A percentile compares a stretch with the other conserved stretches of the same genome.
phyloP scores from a whole-genome alignment of 2,888 invertebrate genomes.

The Serripes groenlandicus region DNA sequence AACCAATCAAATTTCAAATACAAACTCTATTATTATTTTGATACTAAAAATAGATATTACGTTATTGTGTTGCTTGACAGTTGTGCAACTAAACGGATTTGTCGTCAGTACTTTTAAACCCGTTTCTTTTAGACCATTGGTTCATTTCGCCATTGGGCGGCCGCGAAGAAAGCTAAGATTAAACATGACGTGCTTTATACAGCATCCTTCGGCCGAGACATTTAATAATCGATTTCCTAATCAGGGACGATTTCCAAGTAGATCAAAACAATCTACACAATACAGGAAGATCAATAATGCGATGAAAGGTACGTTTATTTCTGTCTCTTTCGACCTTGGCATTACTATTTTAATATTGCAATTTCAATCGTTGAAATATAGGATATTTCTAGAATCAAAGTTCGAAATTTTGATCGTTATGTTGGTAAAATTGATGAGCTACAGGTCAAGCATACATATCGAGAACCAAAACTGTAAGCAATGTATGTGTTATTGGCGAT shows the following conservation, averaged over 20 bases:
- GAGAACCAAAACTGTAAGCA: too few relatives aligned
- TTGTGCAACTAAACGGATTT: slow-evolving; percentile 58
- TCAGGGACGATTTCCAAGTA: too few relatives aligned
- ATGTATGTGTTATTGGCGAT: too few relatives aligned
- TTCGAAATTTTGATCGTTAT: too few relatives aligned
- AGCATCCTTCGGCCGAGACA: slow-evolving; percentile 20
- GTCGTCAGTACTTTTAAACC: slow-evolving; percentile 25
- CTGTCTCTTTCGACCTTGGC: too few relatives aligned
- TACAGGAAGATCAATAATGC: not conserved
- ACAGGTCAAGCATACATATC: too few relatives aligned
- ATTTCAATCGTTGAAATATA: too few relatives aligned
- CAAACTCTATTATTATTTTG: slow-evolving; percentile 29
- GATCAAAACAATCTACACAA: too few relatives aligned
- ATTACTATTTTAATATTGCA: too few relatives aligned
- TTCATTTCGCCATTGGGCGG: slow-evolving; percentile 57
- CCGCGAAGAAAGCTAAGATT: slow-evolving; percentile 3
- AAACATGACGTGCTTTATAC: slow-evolving; percentile 50
- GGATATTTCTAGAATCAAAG: too few relatives aligned
- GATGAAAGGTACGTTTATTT: not conserved
- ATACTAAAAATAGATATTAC: slow-evolving; percentile 58
- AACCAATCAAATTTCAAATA: slow-evolving; percentile 15
- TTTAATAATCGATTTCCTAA: slow-evolving; percentile 8
- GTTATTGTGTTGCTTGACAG: slow-evolving; percentile 35
- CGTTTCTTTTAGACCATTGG: slow-evolving; percentile 19
- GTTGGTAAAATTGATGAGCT: too few relatives aligned